phyloP scores from a whole-genome alignment of 2,797 vertebrate species.

The Remorina albescens region DNA sequence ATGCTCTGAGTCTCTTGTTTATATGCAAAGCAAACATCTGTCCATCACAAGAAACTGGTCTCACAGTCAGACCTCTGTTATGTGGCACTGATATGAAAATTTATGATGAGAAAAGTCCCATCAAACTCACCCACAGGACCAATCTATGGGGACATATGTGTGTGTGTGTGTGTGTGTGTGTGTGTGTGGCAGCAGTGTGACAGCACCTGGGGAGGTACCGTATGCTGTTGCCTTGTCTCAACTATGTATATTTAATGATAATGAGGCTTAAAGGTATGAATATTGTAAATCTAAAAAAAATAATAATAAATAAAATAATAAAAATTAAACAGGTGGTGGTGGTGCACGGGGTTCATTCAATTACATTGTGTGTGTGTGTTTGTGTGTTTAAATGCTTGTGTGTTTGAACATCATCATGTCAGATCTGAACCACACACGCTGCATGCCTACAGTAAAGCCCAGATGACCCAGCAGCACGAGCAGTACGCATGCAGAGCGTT shows the following conservation, averaged over 20 bases:
- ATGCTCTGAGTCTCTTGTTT: conserved; percentile 42
- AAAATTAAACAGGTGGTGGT: no score
- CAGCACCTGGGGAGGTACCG: conserved; percentile 26
- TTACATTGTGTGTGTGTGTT: conserved; percentile 24
- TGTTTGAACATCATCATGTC: conserved; percentile 48
- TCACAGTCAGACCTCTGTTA: conserved; percentile 43
- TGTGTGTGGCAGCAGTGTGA: conserved; percentile 32
- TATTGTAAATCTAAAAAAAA: conserved; percentile 29
- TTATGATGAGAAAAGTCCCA: conserved; percentile 55
- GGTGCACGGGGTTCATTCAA: conserved; percentile 54
- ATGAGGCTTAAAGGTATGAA: conserved; percentile 52
- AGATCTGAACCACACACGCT: conserved; percentile 51
- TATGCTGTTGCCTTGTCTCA: conserved; percentile 33
- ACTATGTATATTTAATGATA: conserved; percentile 35
- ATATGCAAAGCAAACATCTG: conserved; percentile 60
- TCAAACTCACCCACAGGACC: conserved; percentile 52
- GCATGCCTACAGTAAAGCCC: conserved; percentile 67
- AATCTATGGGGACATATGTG: conserved; percentile 36
- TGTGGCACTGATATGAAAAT: conserved; percentile 39
- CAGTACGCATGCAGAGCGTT: conserved; percentile 55
- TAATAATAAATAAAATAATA: conserved; percentile 15
- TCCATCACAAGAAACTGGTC: conserved; percentile 43
- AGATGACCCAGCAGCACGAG: conserved; percentile 68
- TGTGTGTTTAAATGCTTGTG: conserved; percentile 25
- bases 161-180: conserved; percentile 16